Evolutionary conservation across 2,888 invertebrate species (phyloP).

Genomic region (Coelopa pilipes): DNA sequence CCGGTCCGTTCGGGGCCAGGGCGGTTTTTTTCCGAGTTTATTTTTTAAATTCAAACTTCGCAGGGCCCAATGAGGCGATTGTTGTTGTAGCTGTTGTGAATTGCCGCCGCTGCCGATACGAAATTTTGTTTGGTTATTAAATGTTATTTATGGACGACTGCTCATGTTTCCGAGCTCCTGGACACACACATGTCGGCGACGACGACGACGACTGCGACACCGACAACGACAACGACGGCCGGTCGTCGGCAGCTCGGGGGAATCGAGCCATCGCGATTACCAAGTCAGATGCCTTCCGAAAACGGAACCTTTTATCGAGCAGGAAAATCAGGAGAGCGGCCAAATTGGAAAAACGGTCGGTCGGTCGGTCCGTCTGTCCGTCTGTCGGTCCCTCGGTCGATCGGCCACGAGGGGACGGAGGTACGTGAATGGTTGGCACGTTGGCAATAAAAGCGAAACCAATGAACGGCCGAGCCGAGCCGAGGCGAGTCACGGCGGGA

Average conservation of each 20-base stretch:
- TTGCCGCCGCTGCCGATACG: not conserved
- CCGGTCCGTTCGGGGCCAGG: too few species aligned
- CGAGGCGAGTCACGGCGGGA: not conserved
- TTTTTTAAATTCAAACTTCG: too few species aligned
- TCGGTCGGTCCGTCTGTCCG: too few species aligned
- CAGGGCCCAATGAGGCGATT: too few species aligned
- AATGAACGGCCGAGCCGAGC: conserved; percentile 27
- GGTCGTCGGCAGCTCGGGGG: not conserved
- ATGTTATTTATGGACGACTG: conserved; percentile 21
- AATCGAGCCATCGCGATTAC: conserved; percentile 2
- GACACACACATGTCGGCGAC: not conserved
- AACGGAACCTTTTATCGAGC: conserved; percentile 33
- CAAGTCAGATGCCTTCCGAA: conserved; percentile 29
- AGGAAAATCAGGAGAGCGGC: conserved; percentile 31
- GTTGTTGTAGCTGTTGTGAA: not conserved
- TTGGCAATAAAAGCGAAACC: conserved; percentile 22
- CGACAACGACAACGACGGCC: too few species aligned
- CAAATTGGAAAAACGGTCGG: not conserved
- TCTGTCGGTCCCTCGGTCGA: too few species aligned
- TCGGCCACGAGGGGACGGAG: too few species aligned
- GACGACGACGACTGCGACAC: too few species aligned
- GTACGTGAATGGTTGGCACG: too few species aligned
- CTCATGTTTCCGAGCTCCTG: conserved; percentile 11
- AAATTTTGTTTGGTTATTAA: conserved; percentile 15
- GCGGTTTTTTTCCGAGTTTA: too few species aligned